Evolutionary conservation across 2,797 vertebrate species (phyloP), one percentile per base, ranked within the genome.

Genomic region (Hippocampus kuda): DNA sequence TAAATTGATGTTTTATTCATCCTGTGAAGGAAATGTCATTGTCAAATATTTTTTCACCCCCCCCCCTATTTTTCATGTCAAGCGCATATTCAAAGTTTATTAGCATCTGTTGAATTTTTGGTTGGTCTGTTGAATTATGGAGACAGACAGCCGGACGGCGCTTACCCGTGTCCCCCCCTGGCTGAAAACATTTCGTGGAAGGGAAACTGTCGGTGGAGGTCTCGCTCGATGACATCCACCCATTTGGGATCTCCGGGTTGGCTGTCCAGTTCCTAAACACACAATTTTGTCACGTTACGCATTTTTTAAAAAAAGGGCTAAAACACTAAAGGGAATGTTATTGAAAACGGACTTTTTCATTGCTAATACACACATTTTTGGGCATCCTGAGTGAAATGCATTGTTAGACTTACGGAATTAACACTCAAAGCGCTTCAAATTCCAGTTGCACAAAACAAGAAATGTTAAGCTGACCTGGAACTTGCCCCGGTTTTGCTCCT

Each of bases 161-260:
- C 78, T 68, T 75, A 98, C 97, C 97, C 97, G 0, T 97, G 94
- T 71, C 97, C 96, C 59, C 96, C 97, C 2, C 94, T 92, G 0
- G 95, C 94, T 69, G 93, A 90, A 2, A 99, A 99, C 97, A 99
- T 98, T 91, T 99, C 96, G 0, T 99, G 97, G 87, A 98, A 99
- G 44, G 97, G 97, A 78, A 99, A 98, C 85, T 99, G 97, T 57
- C 97, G 90, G 83, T 99, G 97, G 49, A 99, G 93, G 81, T 99
- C 97, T 67, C 94, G 90, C 85, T 98, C 93, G 0, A 99, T 99
- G 74, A 98, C 88, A 0, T 99, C 96, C 70, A 96, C 77, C 97
- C 97, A 99, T 76, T 93, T 95, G 0, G 96, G 92, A 67, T 98
- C 96, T 65, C 95, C 97, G 0, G 90, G 76, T 65, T 92, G 90